Evolutionary conservation across 2,797 vertebrate species (phyloP), one percentile per base, ranked within the genome.

Genomic region (Sebastes goodei): DNA sequence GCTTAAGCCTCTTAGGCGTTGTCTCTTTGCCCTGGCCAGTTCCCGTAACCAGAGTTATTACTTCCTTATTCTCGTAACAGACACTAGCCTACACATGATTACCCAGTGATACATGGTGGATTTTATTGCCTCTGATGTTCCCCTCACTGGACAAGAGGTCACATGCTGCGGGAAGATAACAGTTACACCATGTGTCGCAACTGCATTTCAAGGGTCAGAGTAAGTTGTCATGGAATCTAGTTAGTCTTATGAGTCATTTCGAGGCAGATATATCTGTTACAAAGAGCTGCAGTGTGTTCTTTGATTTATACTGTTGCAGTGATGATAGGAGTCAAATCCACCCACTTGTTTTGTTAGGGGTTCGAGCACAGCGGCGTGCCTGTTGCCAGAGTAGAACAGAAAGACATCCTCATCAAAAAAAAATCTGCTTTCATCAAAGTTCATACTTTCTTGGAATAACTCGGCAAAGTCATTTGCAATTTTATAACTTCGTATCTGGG

Each of bases 311-410:
- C 20, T 66, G 68, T 87, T 17, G 65, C 74, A 62, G 62, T 80
- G 68, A 86, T 78, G 73, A 88, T 63, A 55, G 80, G 60, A 87
- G 78, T 71, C 67, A 29, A 76, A 89, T 71, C 81, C 78, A 62
- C 82, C 84, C 86, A 90, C 86, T 89, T 87, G 85, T 89, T 91
- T 86, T 85, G 76, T 85, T 55, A 64, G 35, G 52, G 72, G 80
- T 83, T 86, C 63, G 67, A 84, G 75, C 78, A 20, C 83, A 84
- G 78, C 70, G 52, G 61, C 30, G 82, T 32, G 66, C 35, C 83
- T 84, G 62, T 84, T 80, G 70, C 76, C 56, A 60, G 60, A 80
- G 49, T 23, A 76, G 76, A 85, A 90, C 78, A 89, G 80, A 86
- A 88, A 83, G 9, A 64, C 35, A 53, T 64, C 21, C 4, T 77